A percentile compares a stretch with the other conserved stretches of the same genome.
These are phyloP conservation scores for Diglossa brunneiventris DNA, from an alignment of 2,113 vertebrate genomes.

Conservation along the genomic window DNA sequence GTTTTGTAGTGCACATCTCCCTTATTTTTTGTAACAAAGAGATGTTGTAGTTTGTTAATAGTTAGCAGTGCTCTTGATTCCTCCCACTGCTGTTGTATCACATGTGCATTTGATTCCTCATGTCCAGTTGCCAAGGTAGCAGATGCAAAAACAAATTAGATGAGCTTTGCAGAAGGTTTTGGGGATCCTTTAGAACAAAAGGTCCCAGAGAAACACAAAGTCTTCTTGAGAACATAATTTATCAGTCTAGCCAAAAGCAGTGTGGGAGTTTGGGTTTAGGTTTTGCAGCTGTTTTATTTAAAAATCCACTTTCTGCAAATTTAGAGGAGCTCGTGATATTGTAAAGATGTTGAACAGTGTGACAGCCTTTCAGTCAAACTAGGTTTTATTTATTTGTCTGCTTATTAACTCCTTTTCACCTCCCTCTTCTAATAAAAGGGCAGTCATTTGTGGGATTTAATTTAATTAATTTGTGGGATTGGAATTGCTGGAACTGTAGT, in stretches of 20 bases:
- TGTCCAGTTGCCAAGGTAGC: not conserved
- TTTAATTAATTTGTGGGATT: not conserved
- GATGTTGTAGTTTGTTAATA: not conserved
- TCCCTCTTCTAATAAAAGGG: not conserved
- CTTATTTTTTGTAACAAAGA: not conserved
- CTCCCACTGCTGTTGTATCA: too few relatives aligned
- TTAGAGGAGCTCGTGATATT: not conserved
- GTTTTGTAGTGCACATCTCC: not conserved
- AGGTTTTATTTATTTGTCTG: not conserved
- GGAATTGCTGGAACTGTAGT: not conserved
- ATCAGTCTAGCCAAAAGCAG: not conserved
- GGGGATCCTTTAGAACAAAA: not conserved
- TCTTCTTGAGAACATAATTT: not conserved
- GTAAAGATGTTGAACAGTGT: not conserved
- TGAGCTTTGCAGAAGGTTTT: not conserved
- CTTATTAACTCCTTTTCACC: not conserved
- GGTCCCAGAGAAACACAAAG: not conserved
- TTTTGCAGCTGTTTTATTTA: not conserved
- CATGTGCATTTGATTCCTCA: not conserved
- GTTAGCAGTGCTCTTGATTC: accelerated
- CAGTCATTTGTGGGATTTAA: not conserved
- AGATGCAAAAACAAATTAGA: not conserved
- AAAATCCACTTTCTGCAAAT: not conserved
- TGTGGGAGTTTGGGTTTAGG: not conserved
- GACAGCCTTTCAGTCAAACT: not conserved